Evolutionary conservation across 2,888 invertebrate genomes (phyloP).

Genomic region (Clusia tigrina): DNA sequence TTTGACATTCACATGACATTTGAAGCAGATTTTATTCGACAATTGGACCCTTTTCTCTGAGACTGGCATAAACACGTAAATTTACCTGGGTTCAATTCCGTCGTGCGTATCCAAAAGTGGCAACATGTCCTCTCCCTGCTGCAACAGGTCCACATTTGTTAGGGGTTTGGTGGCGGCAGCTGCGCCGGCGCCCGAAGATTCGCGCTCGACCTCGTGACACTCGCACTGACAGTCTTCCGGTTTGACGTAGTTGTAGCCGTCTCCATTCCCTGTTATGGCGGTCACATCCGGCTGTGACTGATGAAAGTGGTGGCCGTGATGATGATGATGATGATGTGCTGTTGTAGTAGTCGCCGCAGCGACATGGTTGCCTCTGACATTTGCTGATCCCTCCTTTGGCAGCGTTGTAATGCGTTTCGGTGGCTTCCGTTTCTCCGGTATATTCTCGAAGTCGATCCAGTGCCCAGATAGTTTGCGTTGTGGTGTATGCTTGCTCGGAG

Average conservation of each 20-base stretch:
- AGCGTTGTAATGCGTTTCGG: conserved; percentile 85
- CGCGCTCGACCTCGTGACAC: conserved; percentile 74
- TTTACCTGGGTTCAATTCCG: conserved; percentile 60
- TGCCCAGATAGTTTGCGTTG: conserved; percentile 66
- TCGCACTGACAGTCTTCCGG: conserved; percentile 89
- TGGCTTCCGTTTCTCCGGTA: conserved; percentile 82
- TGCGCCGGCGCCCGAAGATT: conserved; percentile 38
- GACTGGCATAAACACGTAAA: too few species aligned
- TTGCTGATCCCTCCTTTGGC: conserved; percentile 64
- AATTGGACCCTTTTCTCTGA: too few species aligned
- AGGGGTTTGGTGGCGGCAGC: conserved; percentile 45
- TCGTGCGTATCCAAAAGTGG: conserved; percentile 65
- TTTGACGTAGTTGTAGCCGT: conserved; percentile 81
- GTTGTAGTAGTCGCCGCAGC: conserved; percentile 20
- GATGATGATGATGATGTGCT: conserved; percentile 31
- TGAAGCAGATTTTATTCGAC: too few species aligned
- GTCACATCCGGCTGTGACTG: conserved; percentile 37
- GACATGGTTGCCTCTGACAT: too few species aligned
- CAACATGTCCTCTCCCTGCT: conserved; percentile 66
- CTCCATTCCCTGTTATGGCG: conserved; percentile 48
- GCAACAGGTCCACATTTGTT: conserved; percentile 56
- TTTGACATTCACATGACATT: too few species aligned
- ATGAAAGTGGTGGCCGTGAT: conserved; percentile 36
- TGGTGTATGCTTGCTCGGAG: conserved; percentile 46
- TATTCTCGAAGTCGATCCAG: conserved; percentile 89